A percentile compares a stretch with the other conserved stretches of the same genome.
Conservation (phyloP, 2,888 invertebrate genomes). For the Helicoverpa assulta region DNA sequence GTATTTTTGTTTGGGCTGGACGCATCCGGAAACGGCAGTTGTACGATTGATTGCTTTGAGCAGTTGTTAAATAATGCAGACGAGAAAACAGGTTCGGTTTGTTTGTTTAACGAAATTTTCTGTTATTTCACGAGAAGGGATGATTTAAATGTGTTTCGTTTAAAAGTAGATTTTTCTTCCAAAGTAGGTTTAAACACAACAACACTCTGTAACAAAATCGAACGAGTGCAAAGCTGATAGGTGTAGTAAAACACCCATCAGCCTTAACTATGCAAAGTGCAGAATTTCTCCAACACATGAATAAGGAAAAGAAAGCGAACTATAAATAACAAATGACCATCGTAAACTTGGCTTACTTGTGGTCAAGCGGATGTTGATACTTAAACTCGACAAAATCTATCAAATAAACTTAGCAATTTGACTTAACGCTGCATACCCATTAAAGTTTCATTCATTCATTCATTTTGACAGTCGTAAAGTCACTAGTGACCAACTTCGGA, state of each 20-base stretch:
- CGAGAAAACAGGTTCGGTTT: neutral
- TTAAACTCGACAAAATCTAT: constrained; percentile 16
- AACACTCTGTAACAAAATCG: too few relatives aligned
- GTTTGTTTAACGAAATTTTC: neutral
- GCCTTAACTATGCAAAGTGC: neutral
- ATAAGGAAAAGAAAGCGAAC: constrained; percentile 11
- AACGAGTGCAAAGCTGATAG: too few relatives aligned
- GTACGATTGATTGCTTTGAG: constrained; percentile 40
- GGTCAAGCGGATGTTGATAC: constrained; percentile 30
- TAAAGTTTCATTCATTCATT: too few relatives aligned
- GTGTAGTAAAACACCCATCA: neutral
- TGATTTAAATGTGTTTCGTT: too few relatives aligned
- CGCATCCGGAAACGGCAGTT: constrained; percentile 55
- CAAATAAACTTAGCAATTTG: too few relatives aligned
- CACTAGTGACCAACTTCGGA: too few relatives aligned
- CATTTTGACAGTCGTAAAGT: too few relatives aligned
- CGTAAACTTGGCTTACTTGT: constrained; percentile 37
- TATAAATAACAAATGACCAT: constrained; percentile 14
- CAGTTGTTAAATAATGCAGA: constrained; percentile 13
- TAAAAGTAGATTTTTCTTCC: too few relatives aligned
- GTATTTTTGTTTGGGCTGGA: constrained; percentile 52
- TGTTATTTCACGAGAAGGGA: too few relatives aligned
- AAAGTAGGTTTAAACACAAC: too few relatives aligned
- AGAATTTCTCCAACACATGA: constrained; percentile 8
- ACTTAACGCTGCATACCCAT: too few relatives aligned